Conservation (phyloP, 2,113 vertebrate species). For the Notothenia coriiceps region DNA sequence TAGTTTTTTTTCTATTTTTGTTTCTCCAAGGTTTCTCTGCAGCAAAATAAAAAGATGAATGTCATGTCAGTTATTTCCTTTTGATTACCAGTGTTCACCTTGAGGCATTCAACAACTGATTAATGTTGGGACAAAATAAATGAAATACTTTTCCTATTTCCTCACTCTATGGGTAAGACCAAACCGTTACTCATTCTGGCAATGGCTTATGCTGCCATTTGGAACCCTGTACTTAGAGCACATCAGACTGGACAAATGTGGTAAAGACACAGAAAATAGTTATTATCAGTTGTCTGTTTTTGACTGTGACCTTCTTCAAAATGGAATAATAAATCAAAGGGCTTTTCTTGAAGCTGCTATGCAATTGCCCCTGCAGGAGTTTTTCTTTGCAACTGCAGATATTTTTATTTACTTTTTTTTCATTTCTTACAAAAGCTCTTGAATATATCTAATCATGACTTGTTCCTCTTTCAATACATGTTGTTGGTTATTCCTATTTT, state of each 20-base stretch:
- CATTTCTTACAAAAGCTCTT: neutral
- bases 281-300: neutral
- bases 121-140: conserved; percentile 62
- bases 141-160: conserved; percentile 55
- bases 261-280: conserved; percentile 1
- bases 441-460: neutral
- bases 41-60: conserved; percentile 47
- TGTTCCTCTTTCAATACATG: neutral
- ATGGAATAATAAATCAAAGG: neutral
- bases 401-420: neutral
- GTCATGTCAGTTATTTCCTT: conserved; percentile 41
- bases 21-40: conserved; percentile 18
- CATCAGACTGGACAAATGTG: conserved; percentile 1
- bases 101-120: conserved; percentile 61
- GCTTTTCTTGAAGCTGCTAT: neutral
- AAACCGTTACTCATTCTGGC: conserved; percentile 37
- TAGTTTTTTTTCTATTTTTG: neutral
- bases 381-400: neutral
- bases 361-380: neutral
- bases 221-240: neutral
- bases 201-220: conserved; percentile 22
- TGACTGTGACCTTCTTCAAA: neutral
- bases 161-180: conserved; percentile 36
- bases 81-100: conserved; percentile 67
- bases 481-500: neutral